phyloP scores from a whole-genome alignment of 2,888 invertebrate genomes.

The Lingula anatina region DNA sequence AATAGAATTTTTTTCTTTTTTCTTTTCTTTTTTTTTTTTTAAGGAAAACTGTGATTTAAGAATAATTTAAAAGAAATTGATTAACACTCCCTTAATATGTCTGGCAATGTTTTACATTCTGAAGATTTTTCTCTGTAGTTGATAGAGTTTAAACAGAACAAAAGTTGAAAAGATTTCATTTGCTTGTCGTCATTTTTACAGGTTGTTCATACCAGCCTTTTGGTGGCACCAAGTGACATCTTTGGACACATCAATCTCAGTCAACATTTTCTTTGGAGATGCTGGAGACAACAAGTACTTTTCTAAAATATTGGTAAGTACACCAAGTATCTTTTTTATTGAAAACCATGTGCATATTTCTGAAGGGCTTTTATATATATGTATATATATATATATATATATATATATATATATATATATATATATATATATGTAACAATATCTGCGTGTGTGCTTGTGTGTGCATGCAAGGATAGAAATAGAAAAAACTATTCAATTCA shows the following conservation, averaged over 20 bases:
- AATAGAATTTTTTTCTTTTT: too few species aligned
- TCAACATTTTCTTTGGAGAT: constrained; percentile 27
- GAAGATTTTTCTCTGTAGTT: too few species aligned
- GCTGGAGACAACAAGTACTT: constrained; percentile 17
- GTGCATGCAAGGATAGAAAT: not conserved
- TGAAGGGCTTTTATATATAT: not conserved
- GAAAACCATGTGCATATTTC: too few species aligned
- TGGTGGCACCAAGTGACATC: constrained; percentile 30
- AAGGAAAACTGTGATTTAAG: too few species aligned
- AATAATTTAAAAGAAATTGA: too few species aligned
- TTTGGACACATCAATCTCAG: constrained; percentile 16
- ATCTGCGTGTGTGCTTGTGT: not conserved
- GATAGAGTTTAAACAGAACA: too few species aligned
- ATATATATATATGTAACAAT: not conserved
- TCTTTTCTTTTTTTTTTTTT: too few species aligned
- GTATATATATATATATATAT: not conserved
- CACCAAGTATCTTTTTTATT: too few species aligned
- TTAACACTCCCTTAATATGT: too few species aligned
- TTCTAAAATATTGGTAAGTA: constrained; percentile 19
- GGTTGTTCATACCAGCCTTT: constrained; percentile 27
- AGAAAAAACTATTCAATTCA: not conserved
- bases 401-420: not conserved
- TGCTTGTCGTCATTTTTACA: too few species aligned
- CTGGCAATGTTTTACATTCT: too few species aligned
- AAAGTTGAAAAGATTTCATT: too few species aligned